Evolutionary conservation across 92 coral and sea anemone genomes (phyloP).

Genomic region (Micromussa lordhowensis): DNA sequence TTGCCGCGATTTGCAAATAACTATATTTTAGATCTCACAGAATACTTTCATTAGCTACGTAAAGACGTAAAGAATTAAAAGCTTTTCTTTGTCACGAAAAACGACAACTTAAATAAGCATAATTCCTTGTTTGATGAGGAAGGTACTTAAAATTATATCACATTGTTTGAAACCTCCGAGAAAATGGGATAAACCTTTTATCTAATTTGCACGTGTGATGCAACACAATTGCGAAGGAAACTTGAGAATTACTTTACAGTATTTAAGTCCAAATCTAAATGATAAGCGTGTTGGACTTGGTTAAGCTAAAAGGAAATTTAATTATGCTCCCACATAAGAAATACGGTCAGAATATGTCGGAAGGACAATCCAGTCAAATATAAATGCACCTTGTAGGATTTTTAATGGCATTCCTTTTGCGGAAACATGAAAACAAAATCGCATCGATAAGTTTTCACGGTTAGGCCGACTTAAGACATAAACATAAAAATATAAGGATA

Average conservation of each 20-base stretch:
- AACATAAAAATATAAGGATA: not conserved
- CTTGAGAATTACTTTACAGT: not conserved
- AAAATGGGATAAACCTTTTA: slow-evolving; percentile 4
- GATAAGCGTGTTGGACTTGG: not conserved
- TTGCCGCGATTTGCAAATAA: not conserved
- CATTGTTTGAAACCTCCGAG: not conserved
- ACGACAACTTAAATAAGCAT: not conserved
- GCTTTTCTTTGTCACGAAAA: not conserved
- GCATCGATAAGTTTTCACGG: not conserved
- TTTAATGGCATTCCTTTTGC: not conserved
- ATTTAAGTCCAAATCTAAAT: not conserved
- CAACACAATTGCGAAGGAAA: not conserved
- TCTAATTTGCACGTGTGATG: not conserved
- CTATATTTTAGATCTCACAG: not conserved
- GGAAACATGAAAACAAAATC: not conserved
- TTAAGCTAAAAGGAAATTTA: not conserved
- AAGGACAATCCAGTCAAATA: not conserved
- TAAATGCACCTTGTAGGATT: not conserved
- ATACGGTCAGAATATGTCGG: not conserved
- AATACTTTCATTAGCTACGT: not conserved
- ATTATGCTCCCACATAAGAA: not conserved
- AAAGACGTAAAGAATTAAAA: not conserved
- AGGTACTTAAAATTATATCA: not conserved
- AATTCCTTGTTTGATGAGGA: slow-evolving; percentile 2
- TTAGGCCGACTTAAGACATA: not conserved